Percentiles rank a stretch among this genome's conserved stretches.
These are phyloP conservation scores for Alectura lathami DNA, from an alignment of 2,113 vertebrate species.

Conservation along the genomic window DNA sequence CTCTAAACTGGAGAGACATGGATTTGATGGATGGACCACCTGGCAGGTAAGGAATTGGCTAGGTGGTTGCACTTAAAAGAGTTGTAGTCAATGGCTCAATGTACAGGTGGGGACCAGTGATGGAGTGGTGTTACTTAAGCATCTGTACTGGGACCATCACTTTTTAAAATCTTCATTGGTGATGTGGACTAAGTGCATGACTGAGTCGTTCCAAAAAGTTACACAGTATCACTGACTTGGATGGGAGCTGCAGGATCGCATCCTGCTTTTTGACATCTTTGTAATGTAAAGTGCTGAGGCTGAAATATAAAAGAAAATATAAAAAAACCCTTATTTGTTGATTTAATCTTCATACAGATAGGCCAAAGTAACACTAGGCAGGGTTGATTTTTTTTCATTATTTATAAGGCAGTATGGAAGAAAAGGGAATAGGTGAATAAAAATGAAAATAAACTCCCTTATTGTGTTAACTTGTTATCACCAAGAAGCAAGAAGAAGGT, in stretches of 20 bases:
- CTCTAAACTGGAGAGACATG: too few relatives aligned
- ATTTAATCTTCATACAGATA: not conserved
- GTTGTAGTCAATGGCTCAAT: too few relatives aligned
- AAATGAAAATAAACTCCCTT: not conserved
- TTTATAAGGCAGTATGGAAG: not conserved
- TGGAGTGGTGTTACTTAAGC: too few relatives aligned
- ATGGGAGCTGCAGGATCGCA: not conserved
- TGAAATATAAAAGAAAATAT: not conserved
- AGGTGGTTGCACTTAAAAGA: too few relatives aligned
- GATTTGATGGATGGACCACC: too few relatives aligned
- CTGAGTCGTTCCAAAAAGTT: not conserved
- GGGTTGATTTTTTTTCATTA: not conserved
- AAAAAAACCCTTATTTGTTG: not conserved
- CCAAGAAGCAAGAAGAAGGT: not conserved
- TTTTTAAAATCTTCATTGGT: too few relatives aligned
- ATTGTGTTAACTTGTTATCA: not conserved
- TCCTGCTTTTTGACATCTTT: not conserved
- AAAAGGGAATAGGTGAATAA: not conserved
- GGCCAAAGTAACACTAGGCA: not conserved
- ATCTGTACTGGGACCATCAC: too few relatives aligned
- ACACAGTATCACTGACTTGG: not conserved
- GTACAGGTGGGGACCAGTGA: too few relatives aligned
- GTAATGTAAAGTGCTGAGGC: not conserved
- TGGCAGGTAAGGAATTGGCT: too few relatives aligned
- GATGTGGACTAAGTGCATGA: fast-evolving